Evolutionary conservation across 1,140 invertebrate species (phyloP).

Genomic region (Nymphalis io): DNA sequence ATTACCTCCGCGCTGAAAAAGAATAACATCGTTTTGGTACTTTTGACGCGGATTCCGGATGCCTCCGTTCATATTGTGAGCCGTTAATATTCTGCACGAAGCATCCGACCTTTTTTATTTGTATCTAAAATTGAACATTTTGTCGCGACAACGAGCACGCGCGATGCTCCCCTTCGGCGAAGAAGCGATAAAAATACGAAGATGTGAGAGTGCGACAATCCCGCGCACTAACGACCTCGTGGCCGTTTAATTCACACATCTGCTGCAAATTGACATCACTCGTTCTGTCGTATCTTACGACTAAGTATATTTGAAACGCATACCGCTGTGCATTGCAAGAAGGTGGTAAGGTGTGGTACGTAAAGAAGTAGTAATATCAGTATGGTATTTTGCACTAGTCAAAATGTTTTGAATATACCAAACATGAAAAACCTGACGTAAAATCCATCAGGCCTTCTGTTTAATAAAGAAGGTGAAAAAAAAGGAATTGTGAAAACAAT

Average conservation of each 20-base stretch:
- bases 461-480: conserved; percentile 15
- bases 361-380: neutral
- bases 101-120: conserved; percentile 81
- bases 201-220: conserved; percentile 52
- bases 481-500: conserved; percentile 42
- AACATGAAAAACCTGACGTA: neutral
- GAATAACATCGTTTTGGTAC: conserved; percentile 78
- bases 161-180: conserved; percentile 59
- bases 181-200: conserved; percentile 73
- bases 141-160: conserved; percentile 74
- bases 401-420: neutral
- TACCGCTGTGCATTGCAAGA: neutral
- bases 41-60: conserved; percentile 78
- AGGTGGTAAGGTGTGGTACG: neutral
- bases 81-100: conserved; percentile 78
- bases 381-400: neutral
- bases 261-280: conserved; percentile 41
- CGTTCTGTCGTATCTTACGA: conserved; percentile 18
- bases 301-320: neutral
- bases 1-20: conserved; percentile 76
- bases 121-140: conserved; percentile 81
- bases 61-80: conserved; percentile 78
- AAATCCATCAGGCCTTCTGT: neutral
- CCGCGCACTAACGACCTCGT: conserved; percentile 58
- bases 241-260: conserved; percentile 47